Base-by-base conservation (phyloP, 2,113 vertebrate genomes). In the Proteles cristata region DNA sequence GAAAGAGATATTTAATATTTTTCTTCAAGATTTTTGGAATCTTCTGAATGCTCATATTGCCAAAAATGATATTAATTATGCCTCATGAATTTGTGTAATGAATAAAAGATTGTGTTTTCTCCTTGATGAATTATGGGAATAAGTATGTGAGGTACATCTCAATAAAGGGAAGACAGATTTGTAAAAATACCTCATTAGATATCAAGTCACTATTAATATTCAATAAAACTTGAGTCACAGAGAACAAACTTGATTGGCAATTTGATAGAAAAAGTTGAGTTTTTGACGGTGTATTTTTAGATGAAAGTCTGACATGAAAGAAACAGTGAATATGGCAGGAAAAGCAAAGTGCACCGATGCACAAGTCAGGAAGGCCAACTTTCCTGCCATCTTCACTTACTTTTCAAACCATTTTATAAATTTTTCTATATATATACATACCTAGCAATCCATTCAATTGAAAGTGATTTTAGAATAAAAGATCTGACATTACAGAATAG, bases 101-200 rank as follows among this genome's bases (percentile, higher is more conserved):
- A 88, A 90, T 77, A 96, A 94, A 87, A 61, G 1, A 81, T 90
- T 80, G 61, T 65, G 16, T 66, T 66, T 94, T 73, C 66, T 94
- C 45, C 61, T 80, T 84, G n/a, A 33, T 92, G 43, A 65, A 48
- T 69, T 89, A 86, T 10, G 76, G 35, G 25, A 94, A 45, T 94
- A 94, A 73, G 26, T 93, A 26, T 73, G 25, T 69, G 19, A 86
- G 43, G 17, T 4, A 58, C 2, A 88, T 43, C 2, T 45, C 28
- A 91, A 55, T 93, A 79, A 93, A 88, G 48, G 2, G 12, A 80
- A 83, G 86, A 88, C 14, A 53, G 23, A 31, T 74, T 87, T 94
- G 65, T 69, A 77, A 95, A 98, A 83, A 65, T 73, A 92, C 14
- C 19, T 80, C 58, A 48, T 74, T 79, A 66, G 21, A 11, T 73